These are phyloP conservation scores for Oreortyx pictus DNA, from an alignment of 2,797 vertebrate genomes.

Conservation along the genomic window DNA sequence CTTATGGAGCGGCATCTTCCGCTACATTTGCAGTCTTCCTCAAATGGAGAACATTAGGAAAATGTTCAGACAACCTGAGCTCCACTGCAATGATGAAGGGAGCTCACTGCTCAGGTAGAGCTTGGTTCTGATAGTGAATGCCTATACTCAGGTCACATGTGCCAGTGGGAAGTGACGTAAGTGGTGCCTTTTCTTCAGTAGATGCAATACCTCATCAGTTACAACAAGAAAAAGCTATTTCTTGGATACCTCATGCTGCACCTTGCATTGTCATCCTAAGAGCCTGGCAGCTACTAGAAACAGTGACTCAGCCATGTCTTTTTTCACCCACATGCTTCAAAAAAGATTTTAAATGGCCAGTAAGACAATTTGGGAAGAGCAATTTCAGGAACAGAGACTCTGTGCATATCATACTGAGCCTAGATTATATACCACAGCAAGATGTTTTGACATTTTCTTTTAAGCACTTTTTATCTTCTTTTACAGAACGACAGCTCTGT, in stretches of 20 bases:
- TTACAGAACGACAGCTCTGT: background rate
- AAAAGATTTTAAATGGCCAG: background rate
- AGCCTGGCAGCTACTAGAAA: background rate
- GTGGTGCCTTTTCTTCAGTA: background rate
- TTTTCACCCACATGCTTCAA: background rate
- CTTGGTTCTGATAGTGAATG: background rate
- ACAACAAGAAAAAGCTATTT: background rate
- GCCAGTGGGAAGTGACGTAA: background rate
- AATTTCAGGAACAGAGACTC: background rate
- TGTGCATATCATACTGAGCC: background rate
- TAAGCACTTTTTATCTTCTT: background rate
- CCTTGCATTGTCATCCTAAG: background rate
- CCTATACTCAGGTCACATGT: background rate
- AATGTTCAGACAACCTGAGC: background rate
- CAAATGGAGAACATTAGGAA: background rate
- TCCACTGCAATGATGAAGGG: background rate
- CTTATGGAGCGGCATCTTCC: background rate
- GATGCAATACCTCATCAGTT: background rate
- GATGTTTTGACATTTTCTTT: background rate
- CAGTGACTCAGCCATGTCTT: fast-evolving
- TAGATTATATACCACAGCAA: background rate
- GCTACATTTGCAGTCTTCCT: background rate
- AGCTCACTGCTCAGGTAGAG: background rate
- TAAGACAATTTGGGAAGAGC: background rate
- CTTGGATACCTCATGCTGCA: background rate